Evolutionary conservation across 2,113 vertebrate species (phyloP), one percentile per base, ranked within the genome.

Genomic region (Cisticola juncidis): DNA sequence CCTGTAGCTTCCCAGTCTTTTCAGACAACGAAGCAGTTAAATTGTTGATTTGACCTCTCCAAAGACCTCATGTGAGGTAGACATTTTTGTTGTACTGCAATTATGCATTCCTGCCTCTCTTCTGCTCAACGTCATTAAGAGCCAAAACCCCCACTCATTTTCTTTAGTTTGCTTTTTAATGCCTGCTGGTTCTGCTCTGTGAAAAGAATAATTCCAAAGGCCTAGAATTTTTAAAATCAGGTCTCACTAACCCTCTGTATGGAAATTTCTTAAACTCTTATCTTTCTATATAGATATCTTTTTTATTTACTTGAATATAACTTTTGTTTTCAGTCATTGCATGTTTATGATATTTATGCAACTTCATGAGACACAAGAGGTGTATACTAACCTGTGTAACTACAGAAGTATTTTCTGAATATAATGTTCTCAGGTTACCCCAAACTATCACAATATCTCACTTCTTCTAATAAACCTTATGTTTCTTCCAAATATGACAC

Each of bases 121-220:
- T 56, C 26, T 65, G 5, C 7, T 61, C 28, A 26, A 23, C 20
- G 3, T 83, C 5, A 2, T 14, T 53, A 60, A 40, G 48, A 60
- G 8, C 48, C 4, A 73, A 73, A 45, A 62, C 14, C 0, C 1
- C 0, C 11, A 36, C 14, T 2, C 0, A 14, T 71, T 82, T 79
- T 71, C 7, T 74, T 73, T 44, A 26, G 26, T 48, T 74, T 90
- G n/a, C 9, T 66, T 92, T 87, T 44, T 23, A 33, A 24, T 35
- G 45, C 12, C 7, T 74, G n/a, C n/a, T 54, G 31, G 3, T 50
- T 84, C 35, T 73, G 4, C 15, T 57, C 28, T 58, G 5, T 21
- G 19, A 53, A 70, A 78, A 69, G 14, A 69, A 53, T 20, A 26
- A 26, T 73, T 50, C 78, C 42, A 57, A 90, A 77, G 14, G 9